Percentiles rank a stretch among this genome's conserved stretches.
These are phyloP conservation scores for Cynopterus brachyotis DNA, from an alignment of 2,113 vertebrate species.

Conservation along the genomic window DNA sequence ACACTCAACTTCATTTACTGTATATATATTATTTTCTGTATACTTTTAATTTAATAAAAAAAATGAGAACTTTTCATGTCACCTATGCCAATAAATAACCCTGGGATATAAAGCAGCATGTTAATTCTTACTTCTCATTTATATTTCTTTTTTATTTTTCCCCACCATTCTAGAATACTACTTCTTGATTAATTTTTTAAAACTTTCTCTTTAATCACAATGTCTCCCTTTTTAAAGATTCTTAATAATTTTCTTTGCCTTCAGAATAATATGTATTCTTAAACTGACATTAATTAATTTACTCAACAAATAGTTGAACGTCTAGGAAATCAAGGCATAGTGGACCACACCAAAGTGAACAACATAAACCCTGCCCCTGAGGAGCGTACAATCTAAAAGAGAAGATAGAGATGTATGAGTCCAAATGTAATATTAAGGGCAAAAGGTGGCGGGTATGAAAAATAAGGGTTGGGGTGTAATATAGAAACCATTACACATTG, in stretches of 20 bases:
- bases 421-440: background rate
- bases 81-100: conserved; percentile 20
- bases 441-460: background rate
- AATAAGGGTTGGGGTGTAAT: background rate
- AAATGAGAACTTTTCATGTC: conserved; percentile 29
- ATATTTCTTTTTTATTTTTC: background rate
- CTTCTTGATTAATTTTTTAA: background rate
- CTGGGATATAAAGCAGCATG: background rate
- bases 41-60: conserved; percentile 34
- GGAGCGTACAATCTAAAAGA: conserved; percentile 66
- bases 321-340: conserved; percentile 32
- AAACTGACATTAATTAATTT: conserved; percentile 9
- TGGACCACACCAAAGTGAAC: conserved; percentile 18
- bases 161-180: background rate
- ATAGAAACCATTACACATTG: background rate
- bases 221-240: conserved; percentile 38
- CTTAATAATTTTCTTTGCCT: conserved; percentile 3
- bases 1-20: conserved; percentile 16
- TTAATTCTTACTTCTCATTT: conserved; percentile 52
- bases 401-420: background rate
- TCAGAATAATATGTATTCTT: conserved; percentile 33
- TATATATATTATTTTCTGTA: conserved; percentile 5
- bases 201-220: conserved; percentile 11
- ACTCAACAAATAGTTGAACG: conserved; percentile 18
- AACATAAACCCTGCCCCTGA: conserved; percentile 55